Evolutionary conservation across 2,888 invertebrate genomes (phyloP).

Genomic region (Himalopsyche japonica): DNA sequence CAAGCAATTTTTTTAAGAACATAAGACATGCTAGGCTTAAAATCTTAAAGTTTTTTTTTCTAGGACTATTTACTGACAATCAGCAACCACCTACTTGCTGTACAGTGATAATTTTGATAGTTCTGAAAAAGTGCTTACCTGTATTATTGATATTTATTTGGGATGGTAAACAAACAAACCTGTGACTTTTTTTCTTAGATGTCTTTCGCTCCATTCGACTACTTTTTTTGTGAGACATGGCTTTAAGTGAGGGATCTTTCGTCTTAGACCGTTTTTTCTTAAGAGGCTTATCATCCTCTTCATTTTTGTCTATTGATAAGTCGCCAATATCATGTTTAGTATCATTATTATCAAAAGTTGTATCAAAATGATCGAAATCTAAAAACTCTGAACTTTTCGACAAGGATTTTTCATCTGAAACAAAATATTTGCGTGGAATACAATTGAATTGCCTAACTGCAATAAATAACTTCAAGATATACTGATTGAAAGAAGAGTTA

Average conservation of each 20-base stretch:
- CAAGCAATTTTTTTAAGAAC: no score
- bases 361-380: neutral
- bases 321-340: neutral
- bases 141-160: no score
- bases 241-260: neutral
- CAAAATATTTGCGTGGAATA: neutral
- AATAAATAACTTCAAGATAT: no score
- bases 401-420: neutral
- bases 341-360: neutral
- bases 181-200: neutral
- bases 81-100: no score
- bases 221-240: neutral
- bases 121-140: no score
- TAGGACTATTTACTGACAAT: no score
- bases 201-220: neutral
- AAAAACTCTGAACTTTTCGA: neutral
- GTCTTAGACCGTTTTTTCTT: neutral
- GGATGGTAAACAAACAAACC: neutral
- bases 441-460: no score
- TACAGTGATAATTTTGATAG: no score
- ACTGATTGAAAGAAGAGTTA: no score
- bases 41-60: no score
- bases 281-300: neutral
- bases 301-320: neutral
- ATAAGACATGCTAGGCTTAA: no score